Conservation (phyloP, 1,140 invertebrate species). For the Drosophila athabasca region DNA sequence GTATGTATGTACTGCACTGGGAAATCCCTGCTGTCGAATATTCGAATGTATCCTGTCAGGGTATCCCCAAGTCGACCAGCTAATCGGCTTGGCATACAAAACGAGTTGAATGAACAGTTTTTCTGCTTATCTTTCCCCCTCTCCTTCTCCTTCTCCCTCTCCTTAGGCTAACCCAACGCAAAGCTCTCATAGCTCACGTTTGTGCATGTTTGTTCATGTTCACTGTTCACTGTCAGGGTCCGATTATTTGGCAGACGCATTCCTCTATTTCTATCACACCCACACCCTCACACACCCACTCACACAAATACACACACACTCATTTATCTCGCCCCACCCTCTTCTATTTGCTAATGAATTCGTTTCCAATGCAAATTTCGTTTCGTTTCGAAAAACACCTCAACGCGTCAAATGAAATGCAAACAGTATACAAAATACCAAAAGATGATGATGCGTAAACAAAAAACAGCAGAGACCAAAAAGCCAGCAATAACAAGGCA, state of each 20-base stretch:
- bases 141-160: background rate
- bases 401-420: slow-evolving; percentile 69
- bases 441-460: slow-evolving; percentile 56
- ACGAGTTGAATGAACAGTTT: slow-evolving; percentile 11
- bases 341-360: slow-evolving; percentile 56
- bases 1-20: too few species aligned
- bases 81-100: too few species aligned
- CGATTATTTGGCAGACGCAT: slow-evolving; percentile 16
- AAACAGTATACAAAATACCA: slow-evolving; percentile 64
- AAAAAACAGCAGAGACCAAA: slow-evolving; percentile 42
- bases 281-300: background rate
- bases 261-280: background rate
- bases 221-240: slow-evolving; percentile 18
- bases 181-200: slow-evolving; percentile 14
- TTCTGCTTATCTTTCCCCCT: background rate
- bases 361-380: slow-evolving; percentile 75
- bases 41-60: background rate
- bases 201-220: slow-evolving; percentile 8
- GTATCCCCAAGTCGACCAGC: background rate
- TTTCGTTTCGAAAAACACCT: slow-evolving; percentile 58
- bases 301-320: background rate
- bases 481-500: slow-evolving; percentile 31
- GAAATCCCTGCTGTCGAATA: background rate
- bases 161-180: slow-evolving; percentile 9
- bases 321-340: background rate